phyloP scores from a whole-genome alignment of 2,113 vertebrate genomes.

The Aix galericulata region DNA sequence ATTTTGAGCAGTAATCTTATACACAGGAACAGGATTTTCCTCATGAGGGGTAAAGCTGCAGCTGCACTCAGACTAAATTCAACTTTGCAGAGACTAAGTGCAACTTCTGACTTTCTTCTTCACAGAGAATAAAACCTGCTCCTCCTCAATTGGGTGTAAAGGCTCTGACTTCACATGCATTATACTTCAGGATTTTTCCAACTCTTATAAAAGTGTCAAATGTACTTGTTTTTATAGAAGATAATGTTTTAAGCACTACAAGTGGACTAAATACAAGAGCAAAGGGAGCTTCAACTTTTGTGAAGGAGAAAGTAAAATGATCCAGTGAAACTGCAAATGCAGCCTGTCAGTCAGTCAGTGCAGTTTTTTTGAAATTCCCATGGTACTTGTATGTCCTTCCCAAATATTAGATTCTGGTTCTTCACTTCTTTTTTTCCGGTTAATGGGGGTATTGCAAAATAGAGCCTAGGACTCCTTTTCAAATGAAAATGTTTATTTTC shows the following conservation, averaged over 20 bases:
- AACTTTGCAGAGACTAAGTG: not conserved
- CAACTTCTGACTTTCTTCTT: not conserved
- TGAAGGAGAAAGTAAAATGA: not conserved
- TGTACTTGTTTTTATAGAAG: not conserved
- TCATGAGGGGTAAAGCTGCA: not conserved
- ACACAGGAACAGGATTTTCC: not conserved
- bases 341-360: not conserved
- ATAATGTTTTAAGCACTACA: not conserved
- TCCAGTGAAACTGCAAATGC: not conserved
- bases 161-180: not conserved
- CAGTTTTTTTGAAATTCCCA: not conserved
- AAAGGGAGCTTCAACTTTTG: not conserved
- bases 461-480: not conserved
- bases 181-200: not conserved
- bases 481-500: not conserved
- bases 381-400: not conserved
- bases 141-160: not conserved
- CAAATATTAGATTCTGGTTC: not conserved
- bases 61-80: not conserved
- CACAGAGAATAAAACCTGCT: not conserved
- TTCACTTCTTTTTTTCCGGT: not conserved
- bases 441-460: not conserved
- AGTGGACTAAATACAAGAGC: not conserved
- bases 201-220: not conserved
- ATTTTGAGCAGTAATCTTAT: too few species aligned